Base-by-base conservation (phyloP, 2,888 invertebrate species). In the Perithous albicinctus region DNA sequence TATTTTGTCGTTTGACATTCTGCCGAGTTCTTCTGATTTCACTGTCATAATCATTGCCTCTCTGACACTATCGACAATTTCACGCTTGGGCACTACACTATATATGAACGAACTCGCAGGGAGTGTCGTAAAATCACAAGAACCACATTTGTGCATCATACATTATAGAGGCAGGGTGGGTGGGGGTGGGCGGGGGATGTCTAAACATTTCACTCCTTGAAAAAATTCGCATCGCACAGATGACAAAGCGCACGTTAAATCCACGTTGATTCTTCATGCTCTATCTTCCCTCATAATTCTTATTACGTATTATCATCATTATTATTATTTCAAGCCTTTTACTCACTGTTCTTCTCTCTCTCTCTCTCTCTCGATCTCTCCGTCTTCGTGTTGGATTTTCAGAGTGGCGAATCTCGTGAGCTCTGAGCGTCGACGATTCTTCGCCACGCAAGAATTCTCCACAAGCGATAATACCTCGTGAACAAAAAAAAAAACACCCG, bases 301-400 rank as follows among this genome's bases (percentile, higher is more conserved):
- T n/a, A n/a, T n/a, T n/a, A n/a, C n/a, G n/a, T 0, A 43, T 32
- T 20, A 18, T 51, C 20, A 32, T 35, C 23, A 32, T 35, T 6
- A 15, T 32, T 20, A 48, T 66, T 32, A 48, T 32, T 29, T 29
- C 12, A 29, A 48, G 15, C 35, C 18, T 69, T 51, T 1, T 69
- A 69, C 69, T 69, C 69, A 69, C 69, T 69, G 59, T 77, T 63
- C 43, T 38, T 80, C 59, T 29, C 15, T 72, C 20, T 59, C 43
- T 69, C 69, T 51, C 51, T 12, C 51, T 51, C 23, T n/a, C 26
- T 8, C 56, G 12, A 15, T 29, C 15, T 15, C 35, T 15, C 32
- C 1, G 32, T 59, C 59, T 32, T 15, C 32, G 32, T 12, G 54
- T 54, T 26, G 18, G 15, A 32, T 59, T 59, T 29, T 59, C 59